Evolutionary conservation across 2,113 vertebrate species (phyloP).

Genomic region (Amphiprion percula): DNA sequence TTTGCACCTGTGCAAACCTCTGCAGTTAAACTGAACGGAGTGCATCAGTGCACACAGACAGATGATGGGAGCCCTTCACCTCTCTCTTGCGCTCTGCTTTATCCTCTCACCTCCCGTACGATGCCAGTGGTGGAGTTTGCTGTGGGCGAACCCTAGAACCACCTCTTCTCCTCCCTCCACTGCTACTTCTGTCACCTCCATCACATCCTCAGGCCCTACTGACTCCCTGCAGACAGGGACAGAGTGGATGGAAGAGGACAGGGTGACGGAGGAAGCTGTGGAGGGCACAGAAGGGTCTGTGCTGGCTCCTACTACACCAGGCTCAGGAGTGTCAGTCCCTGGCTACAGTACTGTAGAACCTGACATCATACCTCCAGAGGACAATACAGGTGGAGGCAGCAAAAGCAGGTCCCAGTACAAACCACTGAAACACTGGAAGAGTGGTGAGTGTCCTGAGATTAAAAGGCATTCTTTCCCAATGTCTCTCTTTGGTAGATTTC

Average conservation of each 20-base stretch:
- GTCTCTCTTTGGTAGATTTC: no score
- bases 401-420: conserved; percentile 58
- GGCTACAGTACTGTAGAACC: conserved; percentile 10
- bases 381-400: conserved; percentile 17
- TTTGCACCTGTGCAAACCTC: conserved; percentile 25
- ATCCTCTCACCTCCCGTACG: conserved; percentile 53
- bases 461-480: no score
- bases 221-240: conserved; percentile 5
- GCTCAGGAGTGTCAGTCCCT: neutral
- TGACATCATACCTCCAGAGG: neutral
- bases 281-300: conserved; percentile 23
- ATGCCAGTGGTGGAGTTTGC: conserved; percentile 78
- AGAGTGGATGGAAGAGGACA: neutral
- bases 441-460: conserved; percentile 72
- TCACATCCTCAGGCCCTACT: conserved; percentile 12
- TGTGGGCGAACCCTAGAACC: conserved; percentile 61
- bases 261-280: conserved; percentile 18
- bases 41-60: neutral
- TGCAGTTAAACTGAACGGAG: neutral
- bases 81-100: conserved; percentile 51
- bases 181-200: conserved; percentile 14
- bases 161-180: conserved; percentile 19
- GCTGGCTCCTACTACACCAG: conserved; percentile 1
- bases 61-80: conserved; percentile 66
- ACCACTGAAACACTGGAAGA: conserved; percentile 79